Conservation (phyloP, 2,888 invertebrate genomes). For the Elysia crispata region DNA sequence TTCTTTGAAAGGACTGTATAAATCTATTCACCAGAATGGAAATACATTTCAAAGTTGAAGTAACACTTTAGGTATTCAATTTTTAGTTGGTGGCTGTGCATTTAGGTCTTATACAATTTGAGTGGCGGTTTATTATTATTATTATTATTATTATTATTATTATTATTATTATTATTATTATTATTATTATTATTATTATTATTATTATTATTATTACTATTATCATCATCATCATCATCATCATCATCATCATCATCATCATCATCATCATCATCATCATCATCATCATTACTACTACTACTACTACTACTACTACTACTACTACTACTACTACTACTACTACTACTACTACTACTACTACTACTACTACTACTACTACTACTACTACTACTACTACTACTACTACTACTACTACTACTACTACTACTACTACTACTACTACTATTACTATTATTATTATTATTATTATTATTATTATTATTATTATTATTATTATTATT, state of each 20-base stretch:
- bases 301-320: slow-evolving; percentile 14
- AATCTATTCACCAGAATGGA: too few species aligned
- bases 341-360: slow-evolving; percentile 11
- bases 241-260: slow-evolving; percentile 1
- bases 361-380: slow-evolving; percentile 24
- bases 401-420: slow-evolving; percentile 34
- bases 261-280: background rate
- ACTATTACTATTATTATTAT: slow-evolving; percentile 15
- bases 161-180: slow-evolving; percentile 20
- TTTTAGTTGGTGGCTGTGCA: too few species aligned
- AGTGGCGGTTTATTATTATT: too few species aligned
- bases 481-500: background rate
- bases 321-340: slow-evolving; percentile 12
- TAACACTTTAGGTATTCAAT: too few species aligned
- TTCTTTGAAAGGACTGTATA: too few species aligned
- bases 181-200: slow-evolving; percentile 17
- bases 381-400: slow-evolving; percentile 28
- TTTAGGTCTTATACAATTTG: too few species aligned
- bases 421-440: slow-evolving; percentile 35
- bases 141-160: background rate
- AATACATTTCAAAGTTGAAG: too few species aligned
- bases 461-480: background rate
- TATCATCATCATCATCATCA: slow-evolving; percentile 12
- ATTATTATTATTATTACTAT: slow-evolving; percentile 22
- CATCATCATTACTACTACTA: background rate